phyloP scores from a whole-genome alignment of 2,797 vertebrate genomes.

The Hippoglossus hippoglossus region DNA sequence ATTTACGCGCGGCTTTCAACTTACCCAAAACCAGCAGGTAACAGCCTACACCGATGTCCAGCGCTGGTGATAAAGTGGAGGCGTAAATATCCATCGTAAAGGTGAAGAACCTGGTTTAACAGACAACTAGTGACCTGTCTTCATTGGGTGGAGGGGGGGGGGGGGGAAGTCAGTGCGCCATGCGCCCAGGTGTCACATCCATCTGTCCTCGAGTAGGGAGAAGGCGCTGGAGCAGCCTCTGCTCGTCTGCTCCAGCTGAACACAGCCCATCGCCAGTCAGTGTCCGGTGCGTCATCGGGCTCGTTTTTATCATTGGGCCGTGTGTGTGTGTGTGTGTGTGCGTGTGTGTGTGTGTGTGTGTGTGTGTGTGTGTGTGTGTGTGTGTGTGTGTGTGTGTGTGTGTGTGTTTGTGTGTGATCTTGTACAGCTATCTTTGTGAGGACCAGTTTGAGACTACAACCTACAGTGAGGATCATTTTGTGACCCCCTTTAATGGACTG shows the following conservation, averaged over 20 bases:
- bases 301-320: no score
- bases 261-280: not conserved
- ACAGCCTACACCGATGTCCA: conserved; percentile 78
- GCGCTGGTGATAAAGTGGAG: conserved; percentile 74
- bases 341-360: no score
- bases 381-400: no score
- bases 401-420: no score
- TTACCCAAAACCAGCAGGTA: conserved; percentile 81
- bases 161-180: not conserved
- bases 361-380: no score
- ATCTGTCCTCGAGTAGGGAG: conserved; percentile 33
- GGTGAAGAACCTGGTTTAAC: no score
- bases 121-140: not conserved
- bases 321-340: no score
- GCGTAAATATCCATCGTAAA: conserved; percentile 77
- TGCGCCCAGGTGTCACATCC: conserved; percentile 38
- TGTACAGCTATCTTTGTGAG: no score
- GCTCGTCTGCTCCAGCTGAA: conserved; percentile 5
- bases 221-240: conserved; percentile 13
- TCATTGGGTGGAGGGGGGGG: no score
- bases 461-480: no score
- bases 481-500: no score
- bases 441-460: no score
- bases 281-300: not conserved
- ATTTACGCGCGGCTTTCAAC: conserved; percentile 1